Evolutionary conservation across 92 coral and sea anemone genomes (phyloP), one percentile per base, ranked within the genome.

Genomic region (Scolanthus callimorphus): DNA sequence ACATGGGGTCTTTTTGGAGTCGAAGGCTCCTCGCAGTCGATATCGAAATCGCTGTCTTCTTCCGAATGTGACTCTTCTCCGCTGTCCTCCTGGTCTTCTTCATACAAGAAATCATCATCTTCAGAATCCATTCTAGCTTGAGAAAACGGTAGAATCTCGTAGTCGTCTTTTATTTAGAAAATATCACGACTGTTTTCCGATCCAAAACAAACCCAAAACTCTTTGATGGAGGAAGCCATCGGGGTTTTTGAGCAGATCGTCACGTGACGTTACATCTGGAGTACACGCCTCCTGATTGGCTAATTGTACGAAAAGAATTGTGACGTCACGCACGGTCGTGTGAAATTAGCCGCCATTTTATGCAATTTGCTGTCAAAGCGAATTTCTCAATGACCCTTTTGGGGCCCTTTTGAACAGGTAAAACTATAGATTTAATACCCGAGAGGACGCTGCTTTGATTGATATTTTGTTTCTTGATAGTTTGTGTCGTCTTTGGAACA

Each of bases 1-100:
- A 85, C 68, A 63, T 85, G 90, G 30, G 91, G 85, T 73, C 86
- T 78, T 61, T 72, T 89, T 51, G 94, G 86, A 38, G 96, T 88
- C 49, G 90, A 82, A 39, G 96, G 90, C 57, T 83, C 96, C 19
- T 83, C 96, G 62, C 96, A 88, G 60, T 88, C 96, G 77, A 78
- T 73, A 65, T 94, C 99, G 60, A 89, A 94, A 69, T 80, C 96
- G 53, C 94, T 84, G 57, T 91, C 88, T 28, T 82, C 90, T 48
- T 78, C 96, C 25, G 80, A 91, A 43, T 76, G 97, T 30, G 81
- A 59, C 47, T 79, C 96, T 57, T 80, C 81, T 20, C 47, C 81
- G 41, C 96, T 90, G 41, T 81, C 94, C 43, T 81, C 84, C 31
- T 49, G 80, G 59, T 73, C 85, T 45, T 88, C 92, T 46, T 78